These are phyloP conservation scores for Thunnus albacares DNA, from an alignment of 2,797 vertebrate genomes.

Conservation along the genomic window DNA sequence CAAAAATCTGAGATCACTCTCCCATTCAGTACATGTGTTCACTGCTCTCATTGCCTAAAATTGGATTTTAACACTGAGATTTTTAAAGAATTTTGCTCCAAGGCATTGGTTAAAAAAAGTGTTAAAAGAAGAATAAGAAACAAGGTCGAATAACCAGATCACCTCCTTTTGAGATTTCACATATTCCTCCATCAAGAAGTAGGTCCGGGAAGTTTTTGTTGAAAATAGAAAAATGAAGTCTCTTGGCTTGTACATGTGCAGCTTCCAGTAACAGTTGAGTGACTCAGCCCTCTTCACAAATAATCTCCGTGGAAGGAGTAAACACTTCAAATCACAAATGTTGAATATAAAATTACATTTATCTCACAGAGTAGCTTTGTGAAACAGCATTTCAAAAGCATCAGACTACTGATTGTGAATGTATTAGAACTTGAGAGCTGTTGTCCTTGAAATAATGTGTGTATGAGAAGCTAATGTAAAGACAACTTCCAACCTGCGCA, in stretches of 20 bases:
- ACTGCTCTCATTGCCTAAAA: slow-evolving; percentile 39
- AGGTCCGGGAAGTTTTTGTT: slow-evolving; percentile 3
- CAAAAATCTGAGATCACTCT: too few relatives aligned
- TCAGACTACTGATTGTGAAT: slow-evolving; percentile 22
- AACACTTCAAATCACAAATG: slow-evolving; percentile 49
- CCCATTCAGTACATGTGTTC: neutral
- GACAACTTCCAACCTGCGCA: slow-evolving; percentile 13
- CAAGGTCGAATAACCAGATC: slow-evolving; percentile 54
- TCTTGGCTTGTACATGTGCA: slow-evolving; percentile 23
- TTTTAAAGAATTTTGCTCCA: slow-evolving; percentile 34
- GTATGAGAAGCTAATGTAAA: neutral
- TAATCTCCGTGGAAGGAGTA: slow-evolving; percentile 43
- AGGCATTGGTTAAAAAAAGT: slow-evolving; percentile 22
- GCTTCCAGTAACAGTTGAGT: slow-evolving; percentile 59
- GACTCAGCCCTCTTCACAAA: slow-evolving; percentile 61
- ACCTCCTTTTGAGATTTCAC: slow-evolving; percentile 41
- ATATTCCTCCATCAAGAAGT: slow-evolving; percentile 16
- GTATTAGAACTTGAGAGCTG: slow-evolving; percentile 5
- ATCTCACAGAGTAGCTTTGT: slow-evolving; percentile 25
- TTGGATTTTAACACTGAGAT: slow-evolving; percentile 39
- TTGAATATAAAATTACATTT: slow-evolving; percentile 43
- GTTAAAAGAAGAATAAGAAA: slow-evolving; percentile 45
- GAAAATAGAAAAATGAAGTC: slow-evolving; percentile 24
- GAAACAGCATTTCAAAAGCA: slow-evolving; percentile 42
- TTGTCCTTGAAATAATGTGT: slow-evolving; percentile 43